A percentile compares a stretch with the other conserved stretches of the same genome.
Conservation (phyloP, 2,888 invertebrate genomes). For the Caenorhabditis sulstoni region DNA sequence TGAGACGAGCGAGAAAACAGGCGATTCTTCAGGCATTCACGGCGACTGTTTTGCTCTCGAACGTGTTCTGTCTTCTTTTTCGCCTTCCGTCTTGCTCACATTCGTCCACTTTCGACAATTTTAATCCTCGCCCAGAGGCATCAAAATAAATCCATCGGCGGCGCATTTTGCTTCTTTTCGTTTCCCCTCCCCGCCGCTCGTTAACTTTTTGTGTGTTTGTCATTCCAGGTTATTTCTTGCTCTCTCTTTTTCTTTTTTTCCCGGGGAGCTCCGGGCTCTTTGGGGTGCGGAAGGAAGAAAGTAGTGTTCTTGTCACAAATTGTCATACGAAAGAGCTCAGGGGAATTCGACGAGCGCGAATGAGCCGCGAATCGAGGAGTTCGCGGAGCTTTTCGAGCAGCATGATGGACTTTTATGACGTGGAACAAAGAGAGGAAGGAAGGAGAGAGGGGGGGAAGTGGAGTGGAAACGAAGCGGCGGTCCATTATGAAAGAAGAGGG, state of each 20-base stretch:
- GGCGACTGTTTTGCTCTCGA: slow-evolving; percentile 7
- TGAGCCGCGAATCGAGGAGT: slow-evolving; percentile 12
- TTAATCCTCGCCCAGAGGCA: slow-evolving; percentile 47
- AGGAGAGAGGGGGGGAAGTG: slow-evolving; percentile 3
- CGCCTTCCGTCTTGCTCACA: slow-evolving; percentile 32
- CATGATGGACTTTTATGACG: slow-evolving; percentile 36
- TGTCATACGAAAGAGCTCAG: slow-evolving; percentile 45
- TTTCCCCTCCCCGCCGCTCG: slow-evolving; percentile 23
- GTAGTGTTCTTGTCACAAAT: slow-evolving; percentile 56
- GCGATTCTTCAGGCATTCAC: no score
- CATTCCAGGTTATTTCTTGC: slow-evolving; percentile 31
- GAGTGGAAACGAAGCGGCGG: slow-evolving; percentile 38
- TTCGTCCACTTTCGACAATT: slow-evolving; percentile 43
- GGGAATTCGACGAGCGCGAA: slow-evolving; percentile 32
- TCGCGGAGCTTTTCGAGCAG: slow-evolving; percentile 21
- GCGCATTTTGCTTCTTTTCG: slow-evolving; percentile 10
- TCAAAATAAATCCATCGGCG: slow-evolving; percentile 52
- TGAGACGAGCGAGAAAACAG: no score
- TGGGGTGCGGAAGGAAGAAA: background rate
- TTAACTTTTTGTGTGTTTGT: slow-evolving; percentile 44
- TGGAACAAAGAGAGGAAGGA: slow-evolving; percentile 7
- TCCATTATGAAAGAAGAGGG: slow-evolving; percentile 30
- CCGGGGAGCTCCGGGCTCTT: background rate
- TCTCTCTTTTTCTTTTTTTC: background rate
- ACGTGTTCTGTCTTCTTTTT: slow-evolving; percentile 47